A percentile compares a stretch with the other conserved stretches of the same genome.
phyloP scores from a whole-genome alignment of 2,888 invertebrate genomes.

The Raillietiella orientalis region DNA sequence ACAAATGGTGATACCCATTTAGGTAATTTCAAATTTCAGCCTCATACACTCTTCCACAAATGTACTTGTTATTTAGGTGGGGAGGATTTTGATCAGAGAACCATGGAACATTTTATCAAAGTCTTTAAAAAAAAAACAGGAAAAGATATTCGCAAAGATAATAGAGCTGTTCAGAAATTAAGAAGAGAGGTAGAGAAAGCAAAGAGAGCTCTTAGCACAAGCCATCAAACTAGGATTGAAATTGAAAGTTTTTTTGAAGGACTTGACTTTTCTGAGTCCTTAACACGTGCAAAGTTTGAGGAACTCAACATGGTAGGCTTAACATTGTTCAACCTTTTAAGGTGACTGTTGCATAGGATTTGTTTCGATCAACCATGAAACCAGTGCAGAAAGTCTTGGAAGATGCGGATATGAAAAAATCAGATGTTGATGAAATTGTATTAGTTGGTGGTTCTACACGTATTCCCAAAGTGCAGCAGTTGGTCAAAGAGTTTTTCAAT shows the following conservation, averaged over 20 bases:
- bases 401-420: conserved; percentile 96
- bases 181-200: conserved; percentile 93
- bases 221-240: conserved; percentile 56
- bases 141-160: conserved; percentile 74
- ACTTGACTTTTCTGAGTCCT: conserved; percentile 88
- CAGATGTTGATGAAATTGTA: conserved; percentile 93
- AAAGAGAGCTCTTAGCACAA: conserved; percentile 72
- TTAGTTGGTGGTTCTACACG: conserved; percentile 95
- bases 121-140: conserved; percentile 95
- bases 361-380: conserved; percentile 64
- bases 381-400: conserved; percentile 85
- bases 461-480: conserved; percentile 86
- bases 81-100: conserved; percentile 93
- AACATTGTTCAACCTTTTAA: background rate
- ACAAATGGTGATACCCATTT: conserved; percentile 89
- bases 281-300: conserved; percentile 94
- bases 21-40: conserved; percentile 14
- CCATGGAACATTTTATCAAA: conserved; percentile 97
- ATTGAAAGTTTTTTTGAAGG: conserved; percentile 95
- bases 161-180: conserved; percentile 77
- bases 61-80: conserved; percentile 23
- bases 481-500: conserved; percentile 77
- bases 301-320: conserved; percentile 54
- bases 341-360: conserved; percentile 15
- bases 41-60: background rate